Percentiles rank a stretch among this genome's conserved stretches.
Conservation (phyloP, 2,113 vertebrate species). For the Climacteris rufus region DNA sequence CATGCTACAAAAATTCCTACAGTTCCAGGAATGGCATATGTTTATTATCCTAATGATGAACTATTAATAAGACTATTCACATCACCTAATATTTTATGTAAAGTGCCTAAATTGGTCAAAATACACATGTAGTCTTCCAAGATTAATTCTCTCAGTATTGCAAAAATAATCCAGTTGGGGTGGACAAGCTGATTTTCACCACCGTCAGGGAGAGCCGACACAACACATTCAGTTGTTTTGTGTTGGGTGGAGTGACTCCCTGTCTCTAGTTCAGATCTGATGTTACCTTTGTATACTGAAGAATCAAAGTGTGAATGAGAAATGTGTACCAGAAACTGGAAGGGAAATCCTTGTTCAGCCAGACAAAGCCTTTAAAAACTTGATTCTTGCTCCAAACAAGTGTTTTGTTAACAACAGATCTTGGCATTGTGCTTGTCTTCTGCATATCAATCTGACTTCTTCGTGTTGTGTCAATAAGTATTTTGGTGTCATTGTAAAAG, state of each 20-base stretch:
- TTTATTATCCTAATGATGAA: not conserved
- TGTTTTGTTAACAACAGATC: not conserved
- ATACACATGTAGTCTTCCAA: not conserved
- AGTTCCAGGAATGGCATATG: not conserved
- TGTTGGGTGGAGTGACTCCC: not conserved
- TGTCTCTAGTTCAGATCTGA: not conserved
- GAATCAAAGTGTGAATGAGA: not conserved
- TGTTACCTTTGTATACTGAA: not conserved
- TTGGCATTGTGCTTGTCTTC: not conserved
- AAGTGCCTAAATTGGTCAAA: not conserved
- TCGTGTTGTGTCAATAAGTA: not conserved
- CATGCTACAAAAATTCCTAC: not conserved
- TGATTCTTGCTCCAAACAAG: not conserved
- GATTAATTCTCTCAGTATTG: not conserved
- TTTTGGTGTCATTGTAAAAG: not conserved
- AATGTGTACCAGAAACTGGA: not conserved
- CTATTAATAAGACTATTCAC: not conserved
- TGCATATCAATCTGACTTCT: not conserved
- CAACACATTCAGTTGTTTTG: not conserved
- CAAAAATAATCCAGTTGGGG: not conserved
- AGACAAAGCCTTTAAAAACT: not conserved
- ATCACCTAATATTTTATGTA: not conserved
- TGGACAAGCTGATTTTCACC: not conserved
- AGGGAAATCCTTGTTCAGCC: not conserved
- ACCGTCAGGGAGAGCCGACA: not conserved